Percentiles rank a stretch among this genome's conserved stretches.
phyloP scores from a whole-genome alignment of 2,888 invertebrate species.

The Tinea semifulvella region DNA sequence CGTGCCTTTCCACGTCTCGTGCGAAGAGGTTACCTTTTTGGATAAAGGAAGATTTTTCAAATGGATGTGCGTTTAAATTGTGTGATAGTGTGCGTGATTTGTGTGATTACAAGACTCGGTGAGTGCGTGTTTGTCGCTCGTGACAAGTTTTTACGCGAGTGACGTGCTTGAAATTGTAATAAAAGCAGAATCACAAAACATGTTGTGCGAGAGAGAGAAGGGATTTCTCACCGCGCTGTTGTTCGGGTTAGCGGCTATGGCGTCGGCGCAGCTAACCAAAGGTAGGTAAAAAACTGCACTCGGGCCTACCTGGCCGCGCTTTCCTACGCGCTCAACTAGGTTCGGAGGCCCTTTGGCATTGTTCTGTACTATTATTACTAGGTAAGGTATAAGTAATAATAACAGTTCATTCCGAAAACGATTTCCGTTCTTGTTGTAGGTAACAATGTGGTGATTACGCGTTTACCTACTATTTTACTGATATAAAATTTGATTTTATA shows the following conservation, averaged over 20 bases:
- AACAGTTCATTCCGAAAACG: too few relatives aligned
- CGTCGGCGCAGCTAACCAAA: constrained; percentile 58
- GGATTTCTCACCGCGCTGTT: constrained; percentile 43
- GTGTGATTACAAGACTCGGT: constrained; percentile 48
- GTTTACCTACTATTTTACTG: too few relatives aligned
- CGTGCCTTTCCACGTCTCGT: constrained; percentile 56
- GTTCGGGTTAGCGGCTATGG: constrained; percentile 40
- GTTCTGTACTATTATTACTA: too few relatives aligned
- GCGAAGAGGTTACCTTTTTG: constrained; percentile 58
- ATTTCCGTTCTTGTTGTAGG: too few relatives aligned
- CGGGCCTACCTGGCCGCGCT: constrained; percentile 23
- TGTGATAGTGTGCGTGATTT: constrained; percentile 61
- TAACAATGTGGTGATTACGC: too few relatives aligned
- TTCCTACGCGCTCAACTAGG: too few relatives aligned
- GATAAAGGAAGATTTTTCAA: constrained; percentile 65
- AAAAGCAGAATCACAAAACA: constrained; percentile 43
- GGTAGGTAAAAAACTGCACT: constrained; percentile 43
- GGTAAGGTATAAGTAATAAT: too few relatives aligned
- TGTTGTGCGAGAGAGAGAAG: constrained; percentile 47
- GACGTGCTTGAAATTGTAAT: constrained; percentile 49
- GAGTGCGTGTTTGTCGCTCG: constrained; percentile 43
- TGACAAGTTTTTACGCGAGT: constrained; percentile 55
- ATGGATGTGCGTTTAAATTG: constrained; percentile 60
- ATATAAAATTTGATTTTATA: too few relatives aligned
- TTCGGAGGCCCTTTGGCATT: constrained; percentile 2